These are phyloP conservation scores for Threskiornis aethiopicus DNA, from an alignment of 2,797 vertebrate genomes.

Conservation along the genomic window DNA sequence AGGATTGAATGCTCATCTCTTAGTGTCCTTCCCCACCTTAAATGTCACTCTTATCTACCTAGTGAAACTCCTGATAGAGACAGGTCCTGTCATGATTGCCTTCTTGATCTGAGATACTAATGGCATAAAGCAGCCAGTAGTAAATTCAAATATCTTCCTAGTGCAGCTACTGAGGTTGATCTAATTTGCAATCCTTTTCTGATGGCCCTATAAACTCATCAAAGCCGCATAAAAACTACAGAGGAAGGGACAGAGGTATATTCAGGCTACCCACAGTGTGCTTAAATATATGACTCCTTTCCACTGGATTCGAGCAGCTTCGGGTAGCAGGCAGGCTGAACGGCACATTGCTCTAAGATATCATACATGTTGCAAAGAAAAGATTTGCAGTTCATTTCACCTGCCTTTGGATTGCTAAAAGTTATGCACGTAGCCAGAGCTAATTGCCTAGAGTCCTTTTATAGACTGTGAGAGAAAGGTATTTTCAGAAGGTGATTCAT, in stretches of 20 bases:
- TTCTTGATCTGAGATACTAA: neutral
- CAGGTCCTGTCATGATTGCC: neutral
- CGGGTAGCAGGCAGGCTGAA: neutral
- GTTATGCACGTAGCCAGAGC: neutral
- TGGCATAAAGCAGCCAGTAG: neutral
- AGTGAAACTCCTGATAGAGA: neutral
- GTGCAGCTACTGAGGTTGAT: neutral
- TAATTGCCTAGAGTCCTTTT: neutral
- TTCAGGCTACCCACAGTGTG: neutral
- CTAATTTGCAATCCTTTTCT: neutral
- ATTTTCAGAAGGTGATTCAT: constrained; percentile 1
- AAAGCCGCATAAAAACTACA: neutral
- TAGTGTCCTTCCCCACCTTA: neutral
- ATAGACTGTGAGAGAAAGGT: neutral
- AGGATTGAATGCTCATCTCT: neutral
- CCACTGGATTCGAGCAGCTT: neutral
- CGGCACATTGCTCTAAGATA: neutral
- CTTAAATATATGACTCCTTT: neutral
- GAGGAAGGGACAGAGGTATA: neutral
- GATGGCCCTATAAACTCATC: neutral
- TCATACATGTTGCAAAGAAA: neutral
- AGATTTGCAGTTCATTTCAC: neutral
- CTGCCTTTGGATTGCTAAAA: neutral
- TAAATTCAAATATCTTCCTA: neutral
- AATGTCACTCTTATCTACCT: neutral